Conservation (phyloP, 2,888 invertebrate species). For the Perithous albicinctus region DNA sequence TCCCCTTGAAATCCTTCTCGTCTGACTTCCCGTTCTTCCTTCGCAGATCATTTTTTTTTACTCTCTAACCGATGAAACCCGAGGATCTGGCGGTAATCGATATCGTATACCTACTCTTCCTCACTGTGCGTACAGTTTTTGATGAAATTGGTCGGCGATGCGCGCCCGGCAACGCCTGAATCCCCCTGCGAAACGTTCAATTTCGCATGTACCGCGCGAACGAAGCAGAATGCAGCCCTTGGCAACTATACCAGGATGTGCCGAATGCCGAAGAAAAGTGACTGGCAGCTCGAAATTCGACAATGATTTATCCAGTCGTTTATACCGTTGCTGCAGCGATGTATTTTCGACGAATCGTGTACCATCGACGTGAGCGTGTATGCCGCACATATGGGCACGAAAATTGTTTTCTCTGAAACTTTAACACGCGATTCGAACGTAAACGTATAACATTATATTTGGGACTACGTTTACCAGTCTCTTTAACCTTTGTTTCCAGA, state of each 20-base stretch:
- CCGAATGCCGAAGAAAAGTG: slow-evolving; percentile 34
- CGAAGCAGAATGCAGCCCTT: not conserved
- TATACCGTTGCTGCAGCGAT: slow-evolving; percentile 35
- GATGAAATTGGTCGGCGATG: slow-evolving; percentile 47
- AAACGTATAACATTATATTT: slow-evolving; percentile 3
- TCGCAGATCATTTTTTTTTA: slow-evolving; percentile 46
- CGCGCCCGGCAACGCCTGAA: slow-evolving; percentile 10
- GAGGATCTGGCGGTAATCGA: slow-evolving; percentile 62
- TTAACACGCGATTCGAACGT: slow-evolving; percentile 62
- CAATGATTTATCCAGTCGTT: slow-evolving; percentile 53
- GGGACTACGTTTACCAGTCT: slow-evolving; percentile 17
- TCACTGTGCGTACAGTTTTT: slow-evolving; percentile 40
- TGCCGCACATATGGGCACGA: slow-evolving; percentile 57
- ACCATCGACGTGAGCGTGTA: slow-evolving; percentile 46
- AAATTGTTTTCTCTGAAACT: slow-evolving; percentile 65
- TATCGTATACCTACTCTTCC: slow-evolving; percentile 22
- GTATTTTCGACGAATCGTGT: slow-evolving; percentile 52
- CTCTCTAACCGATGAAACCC: slow-evolving; percentile 35
- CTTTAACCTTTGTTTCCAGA: slow-evolving; percentile 35
- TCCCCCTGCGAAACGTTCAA: slow-evolving; percentile 48
- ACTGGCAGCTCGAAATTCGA: slow-evolving; percentile 44
- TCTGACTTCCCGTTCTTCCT: slow-evolving; percentile 15
- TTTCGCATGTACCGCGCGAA: slow-evolving; percentile 20
- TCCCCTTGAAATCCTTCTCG: slow-evolving; percentile 36
- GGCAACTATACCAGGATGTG: slow-evolving; percentile 10